phyloP scores from a whole-genome alignment of 2,113 vertebrate species.

The Felis catus region F.catus_Fca126_mat1.0 CM031414.1:2615501-2616000 shows the following conservation, averaged over 20 bases:
- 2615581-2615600: fast-evolving
- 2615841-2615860: neutral
- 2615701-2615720: neutral
- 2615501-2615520: too few species aligned
- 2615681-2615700: neutral
- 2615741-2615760: too few species aligned
- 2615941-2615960: fast-evolving
- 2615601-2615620: fast-evolving
- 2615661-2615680: neutral
- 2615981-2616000: neutral
- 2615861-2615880: fast-evolving
- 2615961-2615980: too few species aligned
- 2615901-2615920: neutral
- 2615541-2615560: neutral
- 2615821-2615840: fast-evolving
- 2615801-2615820: neutral
- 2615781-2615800: fast-evolving
- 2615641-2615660: neutral
- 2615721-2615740: neutral
- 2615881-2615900: neutral
- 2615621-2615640: neutral
- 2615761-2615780: fast-evolving
- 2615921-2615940: neutral
- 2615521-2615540: neutral
- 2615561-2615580: fast-evolving